Evolutionary conservation across 2,888 invertebrate species (phyloP).

Genomic region (Arge pagana): DNA sequence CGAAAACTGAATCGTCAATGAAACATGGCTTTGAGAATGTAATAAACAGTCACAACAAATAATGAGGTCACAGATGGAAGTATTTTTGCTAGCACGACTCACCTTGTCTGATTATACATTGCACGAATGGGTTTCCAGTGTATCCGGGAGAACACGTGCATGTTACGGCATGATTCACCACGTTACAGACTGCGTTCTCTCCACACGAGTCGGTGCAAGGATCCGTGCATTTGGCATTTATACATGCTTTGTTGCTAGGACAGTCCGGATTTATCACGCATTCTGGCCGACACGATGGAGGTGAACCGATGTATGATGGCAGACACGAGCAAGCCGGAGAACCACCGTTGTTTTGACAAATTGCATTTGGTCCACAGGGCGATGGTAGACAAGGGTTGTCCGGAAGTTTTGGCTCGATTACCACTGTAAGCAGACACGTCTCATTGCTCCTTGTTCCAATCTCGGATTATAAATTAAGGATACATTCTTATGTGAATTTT

Average conservation of each 20-base stretch:
- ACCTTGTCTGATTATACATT: constrained; percentile 70
- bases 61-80: too few relatives aligned
- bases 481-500: constrained; percentile 25
- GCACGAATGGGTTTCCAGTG: constrained; percentile 82
- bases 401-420: constrained; percentile 51
- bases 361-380: constrained; percentile 82
- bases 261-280: constrained; percentile 84
- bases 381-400: constrained; percentile 74
- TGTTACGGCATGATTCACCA: constrained; percentile 79
- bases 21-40: too few relatives aligned
- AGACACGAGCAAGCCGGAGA: constrained; percentile 77
- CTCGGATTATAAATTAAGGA: constrained; percentile 21
- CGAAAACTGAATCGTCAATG: too few relatives aligned
- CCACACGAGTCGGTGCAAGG: constrained; percentile 85
- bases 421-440: constrained; percentile 35
- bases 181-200: constrained; percentile 76
- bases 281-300: constrained; percentile 83
- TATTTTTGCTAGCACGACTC: constrained; percentile 34
- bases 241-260: constrained; percentile 75
- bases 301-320: constrained; percentile 76
- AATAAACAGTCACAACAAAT: constrained; percentile 8
- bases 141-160: constrained; percentile 78
- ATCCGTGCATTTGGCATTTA: constrained; percentile 79
- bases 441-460: neutral
- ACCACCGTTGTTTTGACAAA: constrained; percentile 70